A percentile compares a stretch with the other conserved stretches of the same genome.
These are phyloP conservation scores for Camponotus floridanus DNA, from an alignment of 1,140 invertebrate genomes.

Conservation along the genomic window DNA sequence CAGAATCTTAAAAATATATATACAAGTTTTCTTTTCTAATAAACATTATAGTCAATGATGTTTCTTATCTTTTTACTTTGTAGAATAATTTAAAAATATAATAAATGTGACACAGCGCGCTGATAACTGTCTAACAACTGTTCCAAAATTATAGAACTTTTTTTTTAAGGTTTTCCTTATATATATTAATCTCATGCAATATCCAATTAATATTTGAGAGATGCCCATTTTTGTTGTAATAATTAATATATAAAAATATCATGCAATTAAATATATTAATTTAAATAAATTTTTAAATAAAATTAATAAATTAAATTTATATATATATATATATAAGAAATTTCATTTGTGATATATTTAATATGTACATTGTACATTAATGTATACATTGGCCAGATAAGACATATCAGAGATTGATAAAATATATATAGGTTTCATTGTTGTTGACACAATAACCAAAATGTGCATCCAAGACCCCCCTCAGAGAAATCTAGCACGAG, in stretches of 20 bases:
- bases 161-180: background rate
- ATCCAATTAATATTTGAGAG: conserved; percentile 18
- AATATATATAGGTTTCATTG: background rate
- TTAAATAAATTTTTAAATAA: conserved; percentile 17
- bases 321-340: conserved; percentile 22
- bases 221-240: conserved; percentile 23
- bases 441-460: conserved; percentile 29
- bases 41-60: conserved; percentile 40
- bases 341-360: conserved; percentile 1
- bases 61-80: background rate
- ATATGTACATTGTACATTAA: conserved; percentile 7
- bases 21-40: conserved; percentile 47
- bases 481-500: conserved; percentile 75
- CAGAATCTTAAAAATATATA: conserved; percentile 74
- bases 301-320: background rate
- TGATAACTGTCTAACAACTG: conserved; percentile 17
- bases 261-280: background rate
- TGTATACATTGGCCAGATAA: conserved; percentile 2
- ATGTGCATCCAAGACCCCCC: conserved; percentile 72
- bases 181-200: conserved; percentile 39
- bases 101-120: background rate
- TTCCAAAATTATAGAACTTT: conserved; percentile 17
- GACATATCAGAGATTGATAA: background rate
- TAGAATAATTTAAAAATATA: conserved; percentile 17
- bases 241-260: conserved; percentile 10